phyloP scores from a whole-genome alignment of 2,888 invertebrate species.

The Trachelus tabidus region DNA sequence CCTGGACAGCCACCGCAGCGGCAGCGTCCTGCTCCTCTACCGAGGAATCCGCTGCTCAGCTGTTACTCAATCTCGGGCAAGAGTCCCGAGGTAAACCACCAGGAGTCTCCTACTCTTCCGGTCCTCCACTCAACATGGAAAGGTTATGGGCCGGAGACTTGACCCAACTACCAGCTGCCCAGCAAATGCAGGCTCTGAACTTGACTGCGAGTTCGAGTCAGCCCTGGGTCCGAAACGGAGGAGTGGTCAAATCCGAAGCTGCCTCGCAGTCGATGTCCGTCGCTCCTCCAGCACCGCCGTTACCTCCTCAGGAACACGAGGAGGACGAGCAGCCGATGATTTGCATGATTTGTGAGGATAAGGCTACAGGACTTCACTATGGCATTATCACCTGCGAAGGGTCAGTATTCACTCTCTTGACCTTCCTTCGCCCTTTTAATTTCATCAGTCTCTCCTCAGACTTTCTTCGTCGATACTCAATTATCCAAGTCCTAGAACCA shows the following conservation, averaged over 20 bases:
- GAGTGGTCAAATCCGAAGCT: constrained; percentile 55
- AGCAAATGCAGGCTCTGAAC: constrained; percentile 83
- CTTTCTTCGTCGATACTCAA: not conserved
- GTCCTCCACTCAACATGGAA: constrained; percentile 88
- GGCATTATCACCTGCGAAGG: constrained; percentile 99
- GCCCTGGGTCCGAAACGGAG: constrained; percentile 61
- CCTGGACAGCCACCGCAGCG: constrained; percentile 68
- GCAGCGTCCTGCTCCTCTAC: constrained; percentile 68
- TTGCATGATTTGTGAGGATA: constrained; percentile 98
- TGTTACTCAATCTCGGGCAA: constrained; percentile 81
- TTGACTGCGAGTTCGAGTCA: constrained; percentile 68
- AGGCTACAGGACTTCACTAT: constrained; percentile 97
- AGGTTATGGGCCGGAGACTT: constrained; percentile 90
- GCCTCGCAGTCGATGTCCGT: constrained; percentile 53
- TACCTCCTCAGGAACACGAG: constrained; percentile 69
- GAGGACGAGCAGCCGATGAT: constrained; percentile 95
- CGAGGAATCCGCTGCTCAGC: constrained; percentile 74
- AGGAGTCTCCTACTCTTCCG: constrained; percentile 55
- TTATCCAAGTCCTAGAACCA: not conserved
- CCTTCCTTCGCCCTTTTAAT: not conserved
- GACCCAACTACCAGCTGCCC: constrained; percentile 84
- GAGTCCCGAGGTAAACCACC: constrained; percentile 71
- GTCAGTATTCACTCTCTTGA: constrained; percentile 63
- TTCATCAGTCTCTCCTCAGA: not conserved
- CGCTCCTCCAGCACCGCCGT: constrained; percentile 64